Base-by-base conservation (phyloP, 2,888 invertebrate species). In the Ligdia adustata region DNA sequence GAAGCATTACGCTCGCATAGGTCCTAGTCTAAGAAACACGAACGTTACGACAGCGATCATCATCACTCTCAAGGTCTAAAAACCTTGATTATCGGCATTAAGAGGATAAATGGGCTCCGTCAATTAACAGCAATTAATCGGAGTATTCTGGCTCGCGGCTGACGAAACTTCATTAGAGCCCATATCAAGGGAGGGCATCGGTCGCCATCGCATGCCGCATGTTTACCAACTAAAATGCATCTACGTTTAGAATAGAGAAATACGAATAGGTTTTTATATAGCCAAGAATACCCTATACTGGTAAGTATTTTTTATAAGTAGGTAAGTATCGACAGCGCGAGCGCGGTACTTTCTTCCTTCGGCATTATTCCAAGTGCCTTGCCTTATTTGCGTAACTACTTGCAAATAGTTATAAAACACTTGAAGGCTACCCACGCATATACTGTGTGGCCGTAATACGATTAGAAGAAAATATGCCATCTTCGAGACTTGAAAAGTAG, bases 131-230 rank as follows among this genome's bases (percentile, higher is more conserved):
- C 31, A 35, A 34, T 41, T 41, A 41, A 34, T 35, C 33, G 13
- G 26, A 29, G 20, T 9, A 7, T 12, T 14, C 7, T n/a, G 15
- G 12, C 44, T 13, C 15, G 31, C 15, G 4, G 22, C 35, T 47
- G 40, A 40, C 35, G 46, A 40, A 47, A 47, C 40, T 40, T 40
- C 40, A 29, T 47, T 47, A 47, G 16, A 34, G 24, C 34, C 33
- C 18, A 18, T 28, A 38, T 39, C 45, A 15, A 3, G 13, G 40
- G 11, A 42, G 37, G 33, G 38, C 45, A 33, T 33, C 27, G 45
- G 11, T 32, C 38, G 38, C 27, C n/a, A 9, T 38, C 44, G 32
- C 14, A 13, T 3, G 18, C 15, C 27, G 38, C 31, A 38, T 38
- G 38, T 12, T 16, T n/a, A n/a, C n/a, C n/a, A n/a, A n/a, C n/a